Base-by-base conservation (phyloP, 2,888 invertebrate species). In the Schizotus pectinicornis region DNA sequence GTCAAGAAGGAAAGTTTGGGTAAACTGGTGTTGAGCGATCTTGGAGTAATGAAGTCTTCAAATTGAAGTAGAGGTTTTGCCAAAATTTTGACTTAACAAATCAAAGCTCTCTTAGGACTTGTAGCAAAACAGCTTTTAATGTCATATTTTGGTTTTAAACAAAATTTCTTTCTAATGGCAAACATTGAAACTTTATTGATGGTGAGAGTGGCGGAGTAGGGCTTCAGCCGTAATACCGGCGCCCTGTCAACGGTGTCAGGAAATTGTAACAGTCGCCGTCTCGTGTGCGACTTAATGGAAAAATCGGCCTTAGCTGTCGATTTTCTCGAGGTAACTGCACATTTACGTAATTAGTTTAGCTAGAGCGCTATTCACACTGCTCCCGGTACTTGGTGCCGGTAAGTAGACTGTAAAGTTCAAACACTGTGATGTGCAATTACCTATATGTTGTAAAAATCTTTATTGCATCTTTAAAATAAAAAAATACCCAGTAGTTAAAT, bases 331-430 rank as follows among this genome's bases (percentile, higher is more conserved):
- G 9, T 53, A 53, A 53, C 53, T 53, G 53, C 31, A 53, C 53
- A 45, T 57, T 51, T 52, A 37, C 42, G 47, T 42, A 57, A 56
- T 56, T 52, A 52, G 42, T 57, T 33, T 46, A 41, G 48, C 41
- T 47, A 39, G 48, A 50, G 47, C 30, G 48, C 33, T 53, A 58
- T 47, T 51, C 45, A 55, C 46, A 49, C 50, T 59, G 46, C 50
- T 35, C 54, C 47, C 34, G 31, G 11, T 43, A 14, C 43, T 12
- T 41, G 34, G 13, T 47, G 13, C 30, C 9, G 32, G 46, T 41
- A 59, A 59, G 47, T 59, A 59, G 59, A 59, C 36, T 59, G 55
- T 55, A 59, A 59, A 55, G 56, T 56, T 59, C 51, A 59, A 59
- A 51, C 46, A 59, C 55, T 56, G 59, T 59, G 41, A 35, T 38